phyloP scores from a whole-genome alignment of 37 sponge, comb jelly and placozoan species.

The Beroe forskalii region DNA sequence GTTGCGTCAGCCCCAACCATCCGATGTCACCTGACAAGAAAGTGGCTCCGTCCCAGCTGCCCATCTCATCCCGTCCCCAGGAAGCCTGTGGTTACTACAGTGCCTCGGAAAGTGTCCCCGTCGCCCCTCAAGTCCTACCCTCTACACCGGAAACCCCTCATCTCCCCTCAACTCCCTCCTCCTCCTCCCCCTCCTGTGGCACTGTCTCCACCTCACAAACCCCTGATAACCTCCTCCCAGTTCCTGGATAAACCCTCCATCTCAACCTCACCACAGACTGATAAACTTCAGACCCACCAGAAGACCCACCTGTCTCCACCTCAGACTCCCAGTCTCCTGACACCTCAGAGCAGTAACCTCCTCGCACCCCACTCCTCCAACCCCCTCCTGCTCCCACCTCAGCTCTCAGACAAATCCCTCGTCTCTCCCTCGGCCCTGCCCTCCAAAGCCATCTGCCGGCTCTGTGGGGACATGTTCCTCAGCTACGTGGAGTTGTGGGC shows the following conservation, averaged over 20 bases:
- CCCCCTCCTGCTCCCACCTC: background rate
- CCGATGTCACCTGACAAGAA: background rate
- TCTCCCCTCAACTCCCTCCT: background rate
- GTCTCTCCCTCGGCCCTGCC: background rate
- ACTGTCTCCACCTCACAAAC: background rate
- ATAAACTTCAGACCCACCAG: too few relatives aligned
- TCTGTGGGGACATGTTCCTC: conserved; percentile 20
- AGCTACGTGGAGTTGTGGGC: conserved; percentile 63
- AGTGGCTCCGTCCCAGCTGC: background rate
- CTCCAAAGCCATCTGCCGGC: conserved; percentile 17
- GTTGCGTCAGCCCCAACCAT: background rate
- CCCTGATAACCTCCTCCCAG: background rate
- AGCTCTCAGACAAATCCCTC: background rate
- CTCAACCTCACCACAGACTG: too few relatives aligned
- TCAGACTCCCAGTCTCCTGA: background rate
- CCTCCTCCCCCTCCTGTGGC: background rate
- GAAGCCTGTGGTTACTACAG: background rate
- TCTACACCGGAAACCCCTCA: conserved; percentile 1
- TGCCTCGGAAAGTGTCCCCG: background rate
- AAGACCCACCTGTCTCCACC: background rate
- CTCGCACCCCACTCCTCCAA: background rate
- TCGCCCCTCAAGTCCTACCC: background rate
- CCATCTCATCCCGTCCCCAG: background rate
- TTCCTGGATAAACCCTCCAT: background rate
- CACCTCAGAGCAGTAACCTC: background rate